A percentile compares a stretch with the other conserved stretches of the same genome.
Evolutionary conservation across 1,140 invertebrate genomes (phyloP).

Genomic region (Cheumatopsyche charites): DNA sequence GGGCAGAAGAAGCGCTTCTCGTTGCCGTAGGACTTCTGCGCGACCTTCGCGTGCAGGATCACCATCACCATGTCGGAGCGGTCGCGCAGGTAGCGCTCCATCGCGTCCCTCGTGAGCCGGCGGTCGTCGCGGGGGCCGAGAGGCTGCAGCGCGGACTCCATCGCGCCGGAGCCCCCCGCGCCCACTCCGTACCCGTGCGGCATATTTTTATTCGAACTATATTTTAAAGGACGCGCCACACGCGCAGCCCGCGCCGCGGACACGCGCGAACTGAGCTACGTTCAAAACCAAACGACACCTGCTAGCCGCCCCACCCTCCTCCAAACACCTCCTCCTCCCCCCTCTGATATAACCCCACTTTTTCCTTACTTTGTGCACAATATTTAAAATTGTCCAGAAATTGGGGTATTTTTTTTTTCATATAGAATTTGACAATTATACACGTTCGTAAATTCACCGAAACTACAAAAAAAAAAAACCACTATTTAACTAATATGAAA

Average conservation of each 20-base stretch:
- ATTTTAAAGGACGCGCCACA: conserved; percentile 48
- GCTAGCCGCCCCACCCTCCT: neutral
- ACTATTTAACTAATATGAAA: no score
- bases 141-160: conserved; percentile 41
- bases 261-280: conserved; percentile 78
- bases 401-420: no score
- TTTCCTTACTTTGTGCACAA: neutral
- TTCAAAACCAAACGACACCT: conserved; percentile 51
- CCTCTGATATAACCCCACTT: neutral
- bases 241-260: conserved; percentile 56
- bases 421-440: no score
- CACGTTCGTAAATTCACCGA: no score
- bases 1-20: conserved; percentile 99
- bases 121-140: conserved; percentile 81
- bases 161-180: neutral
- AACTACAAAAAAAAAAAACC: no score
- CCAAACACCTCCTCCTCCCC: neutral
- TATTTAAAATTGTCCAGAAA: neutral
- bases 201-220: no score
- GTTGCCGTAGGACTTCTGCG: conserved; percentile 99
- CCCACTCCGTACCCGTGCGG: conserved; percentile 57
- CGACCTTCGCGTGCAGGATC: conserved; percentile 97
- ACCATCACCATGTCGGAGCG: conserved; percentile 96
- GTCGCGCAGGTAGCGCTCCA: conserved; percentile 94
- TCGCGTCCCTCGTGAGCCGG: conserved; percentile 88